A percentile compares a stretch with the other conserved stretches of the same genome.
These are phyloP conservation scores for Pogoniulus pusillus DNA, from an alignment of 2,797 vertebrate genomes.

Conservation along the genomic window DNA sequence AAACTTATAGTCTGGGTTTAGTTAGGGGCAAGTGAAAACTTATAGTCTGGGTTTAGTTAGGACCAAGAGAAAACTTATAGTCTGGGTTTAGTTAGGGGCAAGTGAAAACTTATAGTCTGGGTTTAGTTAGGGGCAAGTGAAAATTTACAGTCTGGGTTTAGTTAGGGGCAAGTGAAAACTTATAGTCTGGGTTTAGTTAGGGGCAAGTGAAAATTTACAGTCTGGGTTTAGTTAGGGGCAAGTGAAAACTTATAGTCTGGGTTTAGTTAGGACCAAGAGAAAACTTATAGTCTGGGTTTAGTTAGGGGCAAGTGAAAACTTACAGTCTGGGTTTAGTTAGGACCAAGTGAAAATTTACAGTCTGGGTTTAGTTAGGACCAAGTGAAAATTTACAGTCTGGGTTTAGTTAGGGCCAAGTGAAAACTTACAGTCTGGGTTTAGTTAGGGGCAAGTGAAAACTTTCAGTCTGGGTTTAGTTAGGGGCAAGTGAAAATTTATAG, in stretches of 20 bases:
- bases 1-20: neutral
- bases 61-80: too few relatives aligned
- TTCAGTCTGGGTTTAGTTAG: neutral
- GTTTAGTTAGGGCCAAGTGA: conserved; percentile 3
- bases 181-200: conserved; percentile 21
- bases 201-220: too few relatives aligned
- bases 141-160: conserved; percentile 1
- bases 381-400: too few relatives aligned
- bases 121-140: too few relatives aligned
- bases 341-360: conserved; percentile 36
- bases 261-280: conserved; percentile 3
- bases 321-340: conserved; percentile 1
- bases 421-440: conserved; percentile 40
- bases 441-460: too few relatives aligned
- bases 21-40: conserved; percentile 27
- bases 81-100: neutral
- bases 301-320: too few relatives aligned
- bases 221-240: neutral
- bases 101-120: conserved; percentile 33
- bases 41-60: conserved; percentile 21
- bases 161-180: conserved; percentile 27
- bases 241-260: conserved; percentile 33
- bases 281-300: conserved; percentile 40
- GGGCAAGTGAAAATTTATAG: conserved; percentile 36
- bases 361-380: too few relatives aligned